Conservation (phyloP, 2,888 invertebrate genomes). For the Habroteleia sp. region DNA sequence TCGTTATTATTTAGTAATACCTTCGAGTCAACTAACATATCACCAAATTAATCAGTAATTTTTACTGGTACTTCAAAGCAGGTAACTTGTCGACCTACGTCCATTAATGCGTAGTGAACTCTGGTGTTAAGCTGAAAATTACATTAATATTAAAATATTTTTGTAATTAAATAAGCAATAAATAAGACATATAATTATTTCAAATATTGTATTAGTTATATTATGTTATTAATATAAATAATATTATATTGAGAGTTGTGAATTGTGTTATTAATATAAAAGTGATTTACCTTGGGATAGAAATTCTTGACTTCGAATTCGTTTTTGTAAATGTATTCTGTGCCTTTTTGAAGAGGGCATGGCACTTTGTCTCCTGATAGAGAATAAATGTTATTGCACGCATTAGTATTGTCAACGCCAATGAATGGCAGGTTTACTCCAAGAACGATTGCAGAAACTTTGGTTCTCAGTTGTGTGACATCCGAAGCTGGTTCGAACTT, state of each 20-base stretch:
- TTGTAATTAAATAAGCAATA: not conserved
- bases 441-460: conserved; percentile 85
- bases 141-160: not conserved
- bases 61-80: conserved; percentile 49
- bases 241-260: too few species aligned
- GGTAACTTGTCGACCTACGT: conserved; percentile 4
- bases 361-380: conserved; percentile 83
- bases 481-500: conserved; percentile 84
- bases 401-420: conserved; percentile 87
- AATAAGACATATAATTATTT: too few species aligned
- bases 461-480: conserved; percentile 82
- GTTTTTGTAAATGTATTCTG: conserved; percentile 87
- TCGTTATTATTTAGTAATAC: too few species aligned
- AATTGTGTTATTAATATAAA: too few species aligned
- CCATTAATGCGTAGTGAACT: conserved; percentile 37
- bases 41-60: conserved; percentile 33
- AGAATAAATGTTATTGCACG: conserved; percentile 85
- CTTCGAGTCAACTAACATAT: too few species aligned
- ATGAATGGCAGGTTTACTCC: conserved; percentile 87
- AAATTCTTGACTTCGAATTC: conserved; percentile 83
- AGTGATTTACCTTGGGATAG: conserved; percentile 83
- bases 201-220: too few species aligned
- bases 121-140: conserved; percentile 38
- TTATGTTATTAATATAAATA: not conserved
- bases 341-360: conserved; percentile 87